A percentile compares a stretch with the other conserved stretches of the same genome.
Conservation (phyloP, 2,797 vertebrate genomes). For the Toxotes lorentzi region DNA sequence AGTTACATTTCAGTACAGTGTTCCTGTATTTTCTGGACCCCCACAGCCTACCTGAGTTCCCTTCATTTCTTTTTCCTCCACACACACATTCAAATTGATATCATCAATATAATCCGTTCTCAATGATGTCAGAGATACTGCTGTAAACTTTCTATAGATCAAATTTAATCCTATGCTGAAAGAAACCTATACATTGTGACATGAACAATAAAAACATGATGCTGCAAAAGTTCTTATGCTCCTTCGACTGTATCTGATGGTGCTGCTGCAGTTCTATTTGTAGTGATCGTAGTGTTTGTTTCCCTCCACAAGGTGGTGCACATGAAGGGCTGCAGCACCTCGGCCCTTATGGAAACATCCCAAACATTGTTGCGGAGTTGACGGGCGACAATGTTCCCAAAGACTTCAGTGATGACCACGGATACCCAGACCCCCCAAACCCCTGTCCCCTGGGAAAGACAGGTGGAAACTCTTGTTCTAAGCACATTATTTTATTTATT, state of each 20-base stretch:
- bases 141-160: not conserved
- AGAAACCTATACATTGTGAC: not conserved
- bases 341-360: conserved; percentile 97
- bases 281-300: not conserved
- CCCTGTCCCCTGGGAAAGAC: conserved; percentile 96
- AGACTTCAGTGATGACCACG: conserved; percentile 95
- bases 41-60: no score
- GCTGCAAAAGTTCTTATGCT: not conserved
- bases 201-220: not conserved
- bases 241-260: not conserved
- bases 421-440: conserved; percentile 97
- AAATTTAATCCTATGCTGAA: not conserved
- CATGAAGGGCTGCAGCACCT: conserved; percentile 98
- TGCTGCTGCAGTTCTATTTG: not conserved
- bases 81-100: not conserved
- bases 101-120: not conserved
- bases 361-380: conserved; percentile 97
- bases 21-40: not conserved
- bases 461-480: conserved; percentile 77
- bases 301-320: conserved; percentile 90
- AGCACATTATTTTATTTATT: no score
- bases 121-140: not conserved
- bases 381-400: conserved; percentile 97
- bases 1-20: not conserved
- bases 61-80: not conserved